Conservation (phyloP, 2,797 vertebrate species). For the Dipus sagitta region DNA sequence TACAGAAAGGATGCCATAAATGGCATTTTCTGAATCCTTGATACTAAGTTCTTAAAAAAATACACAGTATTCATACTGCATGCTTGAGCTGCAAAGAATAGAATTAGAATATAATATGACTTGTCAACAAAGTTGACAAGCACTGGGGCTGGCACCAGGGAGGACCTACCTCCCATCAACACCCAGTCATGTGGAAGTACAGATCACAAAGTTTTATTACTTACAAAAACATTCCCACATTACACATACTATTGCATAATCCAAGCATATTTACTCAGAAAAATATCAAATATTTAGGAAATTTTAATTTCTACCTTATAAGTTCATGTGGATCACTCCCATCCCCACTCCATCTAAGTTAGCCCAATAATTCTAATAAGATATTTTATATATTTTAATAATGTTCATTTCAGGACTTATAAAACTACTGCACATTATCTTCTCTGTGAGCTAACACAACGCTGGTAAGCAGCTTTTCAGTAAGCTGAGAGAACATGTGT, state of each 20-base stretch:
- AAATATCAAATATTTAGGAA: slow-evolving; percentile 79
- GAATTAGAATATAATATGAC: slow-evolving; percentile 75
- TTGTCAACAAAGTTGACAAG: slow-evolving; percentile 74
- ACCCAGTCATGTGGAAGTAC: slow-evolving; percentile 77
- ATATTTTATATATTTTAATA: slow-evolving; percentile 66
- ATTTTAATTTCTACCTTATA: slow-evolving; percentile 83
- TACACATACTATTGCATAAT: slow-evolving; percentile 79
- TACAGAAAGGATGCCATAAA: slow-evolving; percentile 83
- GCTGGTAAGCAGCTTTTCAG: slow-evolving; percentile 79
- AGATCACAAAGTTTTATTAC: slow-evolving; percentile 72
- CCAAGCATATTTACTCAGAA: slow-evolving; percentile 80
- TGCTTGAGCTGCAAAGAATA: slow-evolving; percentile 83
- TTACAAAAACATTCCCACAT: slow-evolving; percentile 80
- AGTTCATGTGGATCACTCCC: slow-evolving; percentile 70
- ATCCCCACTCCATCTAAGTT: background rate
- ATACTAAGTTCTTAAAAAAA: slow-evolving; percentile 82
- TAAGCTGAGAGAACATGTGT: slow-evolving; percentile 74
- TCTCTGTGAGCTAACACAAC: slow-evolving; percentile 76
- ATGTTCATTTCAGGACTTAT: slow-evolving; percentile 77
- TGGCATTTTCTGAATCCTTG: slow-evolving; percentile 83
- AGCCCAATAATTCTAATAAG: slow-evolving; percentile 72
- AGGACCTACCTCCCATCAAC: slow-evolving; percentile 63
- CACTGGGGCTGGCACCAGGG: slow-evolving; percentile 73
- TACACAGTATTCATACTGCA: slow-evolving; percentile 88
- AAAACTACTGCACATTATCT: slow-evolving; percentile 75